phyloP scores from a whole-genome alignment of 2,113 vertebrate genomes.

The Bufo bufo region DNA sequence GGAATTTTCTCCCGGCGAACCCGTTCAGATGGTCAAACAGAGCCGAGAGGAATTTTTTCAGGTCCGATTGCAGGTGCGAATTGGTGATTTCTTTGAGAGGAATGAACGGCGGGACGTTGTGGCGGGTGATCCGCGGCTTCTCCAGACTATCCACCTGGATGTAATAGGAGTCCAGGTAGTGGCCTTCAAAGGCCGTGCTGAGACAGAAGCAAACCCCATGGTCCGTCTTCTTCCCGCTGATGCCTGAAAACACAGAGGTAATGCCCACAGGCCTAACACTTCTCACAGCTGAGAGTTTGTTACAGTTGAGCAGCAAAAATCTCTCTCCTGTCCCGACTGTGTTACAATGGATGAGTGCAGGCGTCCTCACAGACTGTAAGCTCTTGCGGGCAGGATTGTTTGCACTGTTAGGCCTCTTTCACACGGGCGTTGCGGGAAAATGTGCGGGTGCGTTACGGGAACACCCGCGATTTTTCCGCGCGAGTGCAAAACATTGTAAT shows the following conservation, averaged over 20 bases:
- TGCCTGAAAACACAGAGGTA: conserved; percentile 61
- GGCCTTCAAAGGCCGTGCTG: conserved; percentile 70
- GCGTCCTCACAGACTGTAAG: too few relatives aligned
- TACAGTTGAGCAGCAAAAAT: neutral
- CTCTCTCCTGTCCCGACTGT: neutral
- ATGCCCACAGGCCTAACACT: neutral
- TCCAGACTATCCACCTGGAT: conserved; percentile 66
- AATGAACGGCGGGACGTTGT: conserved; percentile 72
- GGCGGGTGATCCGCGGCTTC: conserved; percentile 62
- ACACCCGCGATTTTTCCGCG: too few relatives aligned
- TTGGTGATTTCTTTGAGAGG: conserved; percentile 67
- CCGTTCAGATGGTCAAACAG: conserved; percentile 69
- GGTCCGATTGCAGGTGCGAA: conserved; percentile 63
- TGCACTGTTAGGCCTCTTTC: too few relatives aligned
- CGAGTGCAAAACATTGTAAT: too few relatives aligned
- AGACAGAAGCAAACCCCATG: conserved; percentile 67
- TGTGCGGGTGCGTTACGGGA: too few relatives aligned
- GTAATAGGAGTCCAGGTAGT: conserved; percentile 70
- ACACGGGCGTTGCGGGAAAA: too few relatives aligned
- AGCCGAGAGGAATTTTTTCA: conserved; percentile 65
- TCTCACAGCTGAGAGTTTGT: neutral
- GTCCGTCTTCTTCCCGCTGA: conserved; percentile 69
- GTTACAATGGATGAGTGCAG: too few relatives aligned
- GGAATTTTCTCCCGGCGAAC: conserved; percentile 71
- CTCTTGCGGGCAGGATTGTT: too few relatives aligned